Evolutionary conservation across 2,113 vertebrate species (phyloP).

Genomic region (Lepisosteus osseus): DNA sequence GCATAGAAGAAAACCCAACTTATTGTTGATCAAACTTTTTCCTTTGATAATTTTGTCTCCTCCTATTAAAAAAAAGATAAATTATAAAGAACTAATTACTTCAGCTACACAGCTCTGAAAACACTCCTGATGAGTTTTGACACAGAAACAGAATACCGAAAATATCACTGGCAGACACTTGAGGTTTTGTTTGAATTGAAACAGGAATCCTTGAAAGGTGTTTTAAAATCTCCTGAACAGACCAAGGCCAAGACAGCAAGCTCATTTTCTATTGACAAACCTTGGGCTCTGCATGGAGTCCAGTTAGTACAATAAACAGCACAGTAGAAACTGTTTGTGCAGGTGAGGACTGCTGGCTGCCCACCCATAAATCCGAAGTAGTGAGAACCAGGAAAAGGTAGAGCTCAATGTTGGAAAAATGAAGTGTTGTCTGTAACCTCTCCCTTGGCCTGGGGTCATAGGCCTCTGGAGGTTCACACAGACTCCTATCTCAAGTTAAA

Average conservation of each 20-base stretch:
- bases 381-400: constrained; percentile 48
- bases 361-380: constrained; percentile 80
- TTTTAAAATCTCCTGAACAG: background rate
- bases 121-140: background rate
- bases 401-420: constrained; percentile 51
- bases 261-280: constrained; percentile 65
- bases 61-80: no score
- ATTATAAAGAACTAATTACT: no score
- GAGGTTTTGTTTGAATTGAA: background rate
- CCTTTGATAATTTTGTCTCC: no score
- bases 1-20: no score
- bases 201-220: background rate
- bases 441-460: constrained; percentile 58
- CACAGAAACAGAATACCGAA: constrained; percentile 6
- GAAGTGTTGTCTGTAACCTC: constrained; percentile 58
- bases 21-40: no score
- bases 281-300: constrained; percentile 64
- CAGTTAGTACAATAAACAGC: constrained; percentile 82
- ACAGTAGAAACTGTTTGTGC: constrained; percentile 81
- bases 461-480: constrained; percentile 44
- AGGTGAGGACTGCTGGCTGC: constrained; percentile 78
- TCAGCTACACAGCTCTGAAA: no score
- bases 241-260: constrained; percentile 52
- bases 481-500: constrained; percentile 57
- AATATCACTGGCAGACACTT: background rate